Conservation (phyloP, 2,113 vertebrate genomes). For the Oreochromis spilurus region DNA sequence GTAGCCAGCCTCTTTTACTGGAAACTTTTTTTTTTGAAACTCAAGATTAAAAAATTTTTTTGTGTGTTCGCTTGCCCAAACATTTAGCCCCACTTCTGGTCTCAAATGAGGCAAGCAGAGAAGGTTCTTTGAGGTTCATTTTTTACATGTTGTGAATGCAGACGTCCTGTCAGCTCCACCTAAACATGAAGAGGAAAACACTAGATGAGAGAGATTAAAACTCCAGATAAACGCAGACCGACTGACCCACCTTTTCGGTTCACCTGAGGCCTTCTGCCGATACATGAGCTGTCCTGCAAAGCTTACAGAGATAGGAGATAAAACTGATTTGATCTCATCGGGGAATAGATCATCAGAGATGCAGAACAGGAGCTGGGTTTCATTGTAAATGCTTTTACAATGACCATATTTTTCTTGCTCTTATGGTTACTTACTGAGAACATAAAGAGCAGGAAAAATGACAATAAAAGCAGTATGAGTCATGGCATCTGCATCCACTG, state of each 20-base stretch:
- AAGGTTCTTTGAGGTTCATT: constrained; percentile 3
- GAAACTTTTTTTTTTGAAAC: not conserved
- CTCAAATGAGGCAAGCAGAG: not conserved
- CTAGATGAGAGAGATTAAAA: not conserved
- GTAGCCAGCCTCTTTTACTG: constrained; percentile 9
- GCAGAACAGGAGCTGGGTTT: not conserved
- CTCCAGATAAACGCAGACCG: not conserved
- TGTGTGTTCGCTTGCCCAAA: not conserved
- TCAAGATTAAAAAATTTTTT: fast-evolving
- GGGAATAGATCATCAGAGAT: not conserved
- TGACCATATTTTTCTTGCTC: not conserved
- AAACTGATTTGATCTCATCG: not conserved
- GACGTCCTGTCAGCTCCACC: not conserved
- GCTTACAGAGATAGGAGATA: not conserved
- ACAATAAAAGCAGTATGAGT: not conserved
- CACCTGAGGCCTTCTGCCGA: not conserved
- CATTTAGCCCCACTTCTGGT: not conserved
- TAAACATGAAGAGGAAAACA: not conserved
- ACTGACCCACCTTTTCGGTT: not conserved
- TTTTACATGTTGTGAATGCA: not conserved
- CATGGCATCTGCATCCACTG: not conserved
- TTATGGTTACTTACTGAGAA: not conserved
- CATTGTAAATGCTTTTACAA: not conserved
- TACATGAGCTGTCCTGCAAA: not conserved
- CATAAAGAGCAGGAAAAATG: not conserved